Conservation (phyloP, 1,140 invertebrate species). For the Pteromalus puparum region DNA sequence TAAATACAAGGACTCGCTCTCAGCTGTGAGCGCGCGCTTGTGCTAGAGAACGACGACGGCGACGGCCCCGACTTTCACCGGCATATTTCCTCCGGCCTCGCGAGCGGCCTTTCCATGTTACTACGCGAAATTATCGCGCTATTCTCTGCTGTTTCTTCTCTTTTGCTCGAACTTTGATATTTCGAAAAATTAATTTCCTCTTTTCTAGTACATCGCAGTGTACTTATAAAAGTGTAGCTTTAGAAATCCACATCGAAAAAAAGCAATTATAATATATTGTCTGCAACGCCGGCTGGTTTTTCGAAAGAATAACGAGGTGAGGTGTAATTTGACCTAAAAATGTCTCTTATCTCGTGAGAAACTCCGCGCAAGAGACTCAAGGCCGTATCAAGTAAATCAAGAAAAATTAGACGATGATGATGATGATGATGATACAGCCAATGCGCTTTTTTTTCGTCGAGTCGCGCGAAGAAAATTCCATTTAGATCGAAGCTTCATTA, state of each 20-base stretch:
- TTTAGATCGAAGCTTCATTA: too few species aligned
- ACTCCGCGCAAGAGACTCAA: not conserved
- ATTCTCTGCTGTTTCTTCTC: not conserved
- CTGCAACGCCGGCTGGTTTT: constrained; percentile 8
- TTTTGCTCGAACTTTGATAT: not conserved
- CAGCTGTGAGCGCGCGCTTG: not conserved
- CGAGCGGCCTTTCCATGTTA: constrained; percentile 24
- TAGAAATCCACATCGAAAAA: too few species aligned
- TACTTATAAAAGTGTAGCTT: too few species aligned
- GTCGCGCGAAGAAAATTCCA: too few species aligned
- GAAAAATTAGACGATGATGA: too few species aligned
- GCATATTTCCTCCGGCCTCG: constrained; percentile 32
- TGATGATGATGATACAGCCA: too few species aligned
- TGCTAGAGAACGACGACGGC: not conserved
- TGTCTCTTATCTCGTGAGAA: constrained; percentile 23
- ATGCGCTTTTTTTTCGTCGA: too few species aligned
- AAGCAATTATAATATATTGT: too few species aligned
- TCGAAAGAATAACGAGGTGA: constrained; percentile 14
- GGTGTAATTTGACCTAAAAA: constrained; percentile 29
- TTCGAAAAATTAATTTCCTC: not conserved
- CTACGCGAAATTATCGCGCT: not conserved
- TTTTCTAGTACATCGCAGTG: too few species aligned
- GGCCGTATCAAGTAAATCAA: not conserved
- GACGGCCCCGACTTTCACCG: constrained; percentile 43
- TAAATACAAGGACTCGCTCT: not conserved